phyloP scores from a whole-genome alignment of 1,140 invertebrate species.

The Pygmarrhopalites habei region DNA sequence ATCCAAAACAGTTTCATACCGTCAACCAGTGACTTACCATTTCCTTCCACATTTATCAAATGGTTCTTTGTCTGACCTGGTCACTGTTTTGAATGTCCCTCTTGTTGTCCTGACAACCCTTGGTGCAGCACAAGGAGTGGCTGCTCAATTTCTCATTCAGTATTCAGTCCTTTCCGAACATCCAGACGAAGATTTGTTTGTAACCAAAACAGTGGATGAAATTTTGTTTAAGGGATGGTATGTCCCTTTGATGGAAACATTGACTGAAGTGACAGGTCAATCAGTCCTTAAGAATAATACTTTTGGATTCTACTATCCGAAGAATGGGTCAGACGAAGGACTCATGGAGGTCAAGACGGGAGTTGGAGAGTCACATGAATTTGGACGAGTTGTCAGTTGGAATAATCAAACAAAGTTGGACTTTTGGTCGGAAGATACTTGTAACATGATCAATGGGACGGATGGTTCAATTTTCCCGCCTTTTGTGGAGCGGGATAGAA shows the following conservation, averaged over 20 bases:
- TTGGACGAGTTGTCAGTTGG: slow-evolving; percentile 57
- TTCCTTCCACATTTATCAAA: slow-evolving; percentile 26
- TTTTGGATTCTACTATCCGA: slow-evolving; percentile 27
- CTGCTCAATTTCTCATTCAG: background rate
- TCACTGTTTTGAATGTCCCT: slow-evolving; percentile 30
- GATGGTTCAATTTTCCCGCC: slow-evolving; percentile 62
- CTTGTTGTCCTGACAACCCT: slow-evolving; percentile 9
- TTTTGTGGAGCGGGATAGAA: slow-evolving; percentile 18
- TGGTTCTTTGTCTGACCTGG: slow-evolving; percentile 11
- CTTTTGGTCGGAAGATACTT: slow-evolving; percentile 53
- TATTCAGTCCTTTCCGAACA: background rate
- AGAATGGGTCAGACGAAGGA: slow-evolving; percentile 40
- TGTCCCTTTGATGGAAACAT: slow-evolving; percentile 12
- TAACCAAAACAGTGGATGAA: slow-evolving; percentile 1
- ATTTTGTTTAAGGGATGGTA: slow-evolving; percentile 26
- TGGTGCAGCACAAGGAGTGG: background rate
- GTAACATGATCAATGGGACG: slow-evolving; percentile 63
- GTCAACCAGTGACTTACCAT: slow-evolving; percentile 22
- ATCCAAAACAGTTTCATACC: slow-evolving; percentile 32
- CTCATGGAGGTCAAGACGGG: slow-evolving; percentile 60
- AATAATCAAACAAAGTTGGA: slow-evolving; percentile 51
- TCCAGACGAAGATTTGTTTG: slow-evolving; percentile 15
- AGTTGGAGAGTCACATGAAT: slow-evolving; percentile 55
- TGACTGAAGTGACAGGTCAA: slow-evolving; percentile 9
- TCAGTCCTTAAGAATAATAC: slow-evolving; percentile 10